Percentiles rank a stretch among this genome's conserved stretches.
Evolutionary conservation across 1,140 invertebrate species (phyloP).

Genomic region (Orchestia grillus): DNA sequence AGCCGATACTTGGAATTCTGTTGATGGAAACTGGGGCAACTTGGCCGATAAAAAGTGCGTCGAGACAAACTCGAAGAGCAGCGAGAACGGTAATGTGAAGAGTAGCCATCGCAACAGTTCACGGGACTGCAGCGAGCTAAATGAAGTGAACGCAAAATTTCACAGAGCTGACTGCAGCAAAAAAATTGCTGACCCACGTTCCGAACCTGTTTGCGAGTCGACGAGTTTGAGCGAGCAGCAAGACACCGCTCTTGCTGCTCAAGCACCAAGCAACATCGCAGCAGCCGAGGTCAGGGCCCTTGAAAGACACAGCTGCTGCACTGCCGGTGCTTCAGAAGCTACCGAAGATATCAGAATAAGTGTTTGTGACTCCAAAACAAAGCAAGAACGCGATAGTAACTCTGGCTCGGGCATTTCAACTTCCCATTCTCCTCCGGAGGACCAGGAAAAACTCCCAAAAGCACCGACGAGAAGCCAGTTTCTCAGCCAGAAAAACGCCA

Average conservation of each 20-base stretch:
- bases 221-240: background rate
- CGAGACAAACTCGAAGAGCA: background rate
- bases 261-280: background rate
- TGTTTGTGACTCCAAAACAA: conserved; percentile 1
- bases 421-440: conserved; percentile 45
- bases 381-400: background rate
- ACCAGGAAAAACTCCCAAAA: conserved; percentile 51
- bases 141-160: conserved; percentile 1
- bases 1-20: conserved; percentile 29
- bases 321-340: background rate
- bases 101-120: background rate
- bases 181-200: background rate
- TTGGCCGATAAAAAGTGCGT: background rate
- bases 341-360: background rate
- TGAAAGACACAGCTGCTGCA: background rate
- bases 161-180: background rate
- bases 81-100: background rate
- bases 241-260: background rate
- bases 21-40: background rate
- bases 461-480: conserved; percentile 54
- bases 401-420: background rate
- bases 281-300: no score
- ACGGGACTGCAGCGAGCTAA: background rate
- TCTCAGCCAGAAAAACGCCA: conserved; percentile 48
- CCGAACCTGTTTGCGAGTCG: background rate